Conservation (phyloP, 1,140 invertebrate species). For the Orius insidiosus region DNA sequence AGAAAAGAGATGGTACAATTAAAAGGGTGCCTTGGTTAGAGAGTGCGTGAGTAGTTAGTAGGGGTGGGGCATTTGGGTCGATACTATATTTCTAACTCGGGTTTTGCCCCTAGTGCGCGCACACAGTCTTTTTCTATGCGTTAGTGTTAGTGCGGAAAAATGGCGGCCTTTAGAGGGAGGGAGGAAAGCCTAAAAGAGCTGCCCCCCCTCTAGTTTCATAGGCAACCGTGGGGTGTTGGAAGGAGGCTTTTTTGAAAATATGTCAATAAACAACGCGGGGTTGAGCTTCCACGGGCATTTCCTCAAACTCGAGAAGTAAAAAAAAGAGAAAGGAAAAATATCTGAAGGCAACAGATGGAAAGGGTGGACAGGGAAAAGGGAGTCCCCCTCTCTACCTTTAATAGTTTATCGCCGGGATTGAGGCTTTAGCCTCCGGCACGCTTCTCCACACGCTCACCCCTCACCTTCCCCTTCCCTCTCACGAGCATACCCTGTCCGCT, state of each 20-base stretch:
- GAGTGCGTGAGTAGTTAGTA: constrained; percentile 10
- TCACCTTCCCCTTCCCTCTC: no score
- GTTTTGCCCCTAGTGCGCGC: constrained; percentile 10
- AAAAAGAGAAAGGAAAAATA: no score
- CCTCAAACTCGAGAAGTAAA: no score
- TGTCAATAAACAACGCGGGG: constrained; percentile 14
- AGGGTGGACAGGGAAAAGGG: no score
- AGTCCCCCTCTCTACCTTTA: no score
- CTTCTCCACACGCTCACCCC: no score
- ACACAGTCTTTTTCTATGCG: constrained; percentile 15
- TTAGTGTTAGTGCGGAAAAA: constrained; percentile 17
- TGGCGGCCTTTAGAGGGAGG: constrained; percentile 8
- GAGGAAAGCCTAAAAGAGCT: background rate
- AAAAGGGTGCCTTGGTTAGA: constrained; percentile 5
- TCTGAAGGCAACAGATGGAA: no score
- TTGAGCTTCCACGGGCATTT: no score
- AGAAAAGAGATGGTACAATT: constrained; percentile 10
- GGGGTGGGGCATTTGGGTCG: constrained; percentile 7
- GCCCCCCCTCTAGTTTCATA: constrained; percentile 9
- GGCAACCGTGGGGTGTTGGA: constrained; percentile 7
- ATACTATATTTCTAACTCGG: constrained; percentile 16
- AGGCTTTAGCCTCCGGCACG: no score
- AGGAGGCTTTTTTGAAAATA: constrained; percentile 14
- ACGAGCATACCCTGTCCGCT: no score
- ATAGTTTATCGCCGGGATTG: no score